Conservation (phyloP, 2,888 invertebrate genomes). For the Zonitis immaculata region DNA sequence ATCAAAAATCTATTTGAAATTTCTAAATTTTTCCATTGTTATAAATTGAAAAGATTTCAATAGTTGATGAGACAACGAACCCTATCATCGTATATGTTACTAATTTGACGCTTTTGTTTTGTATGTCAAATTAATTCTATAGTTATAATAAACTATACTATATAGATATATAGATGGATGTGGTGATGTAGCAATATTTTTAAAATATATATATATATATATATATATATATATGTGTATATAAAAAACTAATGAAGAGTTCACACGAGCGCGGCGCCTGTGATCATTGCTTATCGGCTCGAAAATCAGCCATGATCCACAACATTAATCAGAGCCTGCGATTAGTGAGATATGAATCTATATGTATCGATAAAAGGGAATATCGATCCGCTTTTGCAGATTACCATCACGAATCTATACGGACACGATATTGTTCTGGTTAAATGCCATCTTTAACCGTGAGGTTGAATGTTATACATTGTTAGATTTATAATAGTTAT, state of each 20-base stretch:
- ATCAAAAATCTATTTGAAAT: neutral
- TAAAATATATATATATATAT: too few relatives aligned
- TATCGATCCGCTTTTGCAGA: slow-evolving; percentile 29
- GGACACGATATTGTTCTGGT: slow-evolving; percentile 27
- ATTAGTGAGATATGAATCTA: slow-evolving; percentile 37
- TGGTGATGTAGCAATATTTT: slow-evolving; percentile 33
- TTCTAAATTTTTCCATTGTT: neutral
- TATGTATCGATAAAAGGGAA: slow-evolving; percentile 35
- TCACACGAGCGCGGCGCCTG: slow-evolving; percentile 38
- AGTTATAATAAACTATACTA: too few relatives aligned
- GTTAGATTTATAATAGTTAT: slow-evolving; percentile 21
- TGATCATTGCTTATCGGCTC: slow-evolving; percentile 35
- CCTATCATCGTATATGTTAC: neutral
- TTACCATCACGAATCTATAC: slow-evolving; percentile 28
- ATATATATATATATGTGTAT: too few relatives aligned
- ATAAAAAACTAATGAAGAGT: slow-evolving; percentile 39
- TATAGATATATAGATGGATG: slow-evolving; percentile 1
- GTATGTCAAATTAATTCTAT: neutral
- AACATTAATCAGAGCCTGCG: slow-evolving; percentile 36
- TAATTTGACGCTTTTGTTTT: neutral
- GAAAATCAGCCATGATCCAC: slow-evolving; percentile 35
- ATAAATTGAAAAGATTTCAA: neutral
- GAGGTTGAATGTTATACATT: slow-evolving; percentile 2
- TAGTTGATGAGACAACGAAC: neutral
- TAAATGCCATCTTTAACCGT: slow-evolving; percentile 23